These are phyloP conservation scores for Leptobrachium ailaonicum DNA, from an alignment of 2,113 vertebrate genomes.

Conservation along the genomic window DNA sequence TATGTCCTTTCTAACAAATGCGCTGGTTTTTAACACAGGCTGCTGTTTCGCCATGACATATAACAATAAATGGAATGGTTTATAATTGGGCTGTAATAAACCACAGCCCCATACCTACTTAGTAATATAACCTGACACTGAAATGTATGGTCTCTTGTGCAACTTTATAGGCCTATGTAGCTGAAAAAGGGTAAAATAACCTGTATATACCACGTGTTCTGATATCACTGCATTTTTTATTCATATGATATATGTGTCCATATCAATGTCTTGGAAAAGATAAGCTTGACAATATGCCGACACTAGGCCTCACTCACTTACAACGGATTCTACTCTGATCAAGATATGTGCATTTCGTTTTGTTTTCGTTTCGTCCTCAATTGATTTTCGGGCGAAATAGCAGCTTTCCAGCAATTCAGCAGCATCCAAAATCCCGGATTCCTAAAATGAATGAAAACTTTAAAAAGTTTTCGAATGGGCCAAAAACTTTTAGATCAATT, in stretches of 20 bases:
- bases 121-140: constrained; percentile 10
- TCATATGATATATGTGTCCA: not conserved
- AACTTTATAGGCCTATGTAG: not conserved
- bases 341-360: no score
- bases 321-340: not conserved
- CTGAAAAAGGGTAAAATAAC: not conserved
- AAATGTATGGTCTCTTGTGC: constrained; percentile 7
- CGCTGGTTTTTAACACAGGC: constrained; percentile 30
- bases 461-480: no score
- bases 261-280: not conserved
- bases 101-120: constrained; percentile 22
- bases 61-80: constrained; percentile 48
- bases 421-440: no score
- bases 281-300: not conserved
- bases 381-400: no score
- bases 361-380: no score
- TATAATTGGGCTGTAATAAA: constrained; percentile 34
- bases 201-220: not conserved
- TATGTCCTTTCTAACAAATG: constrained; percentile 40
- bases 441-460: no score
- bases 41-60: constrained; percentile 28
- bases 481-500: no score
- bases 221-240: not conserved
- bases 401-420: no score
- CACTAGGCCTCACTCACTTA: not conserved